phyloP scores from a whole-genome alignment of 2,113 vertebrate genomes.

The Tautogolabrus adspersus region DNA sequence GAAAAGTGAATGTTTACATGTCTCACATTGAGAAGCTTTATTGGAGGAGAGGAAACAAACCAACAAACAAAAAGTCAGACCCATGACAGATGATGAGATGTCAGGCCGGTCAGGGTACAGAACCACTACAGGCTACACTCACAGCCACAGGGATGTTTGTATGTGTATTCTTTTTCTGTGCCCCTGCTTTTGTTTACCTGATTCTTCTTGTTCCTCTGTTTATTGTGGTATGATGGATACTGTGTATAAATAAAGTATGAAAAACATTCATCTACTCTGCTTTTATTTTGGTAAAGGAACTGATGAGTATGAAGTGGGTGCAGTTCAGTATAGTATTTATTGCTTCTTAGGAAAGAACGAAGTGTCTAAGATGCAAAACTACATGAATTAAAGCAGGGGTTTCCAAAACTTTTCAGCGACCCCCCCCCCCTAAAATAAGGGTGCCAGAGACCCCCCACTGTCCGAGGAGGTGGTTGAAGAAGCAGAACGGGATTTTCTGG shows the following conservation, averaged over 20 bases:
- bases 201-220: constrained; percentile 82
- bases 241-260: constrained; percentile 86
- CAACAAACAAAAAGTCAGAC: constrained; percentile 2
- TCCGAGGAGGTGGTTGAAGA: too few relatives aligned
- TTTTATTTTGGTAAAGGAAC: neutral
- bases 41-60: constrained; percentile 24
- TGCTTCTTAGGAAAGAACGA: too few relatives aligned
- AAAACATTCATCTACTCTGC: constrained; percentile 44
- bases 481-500: too few relatives aligned
- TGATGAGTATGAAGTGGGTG: too few relatives aligned
- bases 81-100: constrained; percentile 37
- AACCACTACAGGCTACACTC: constrained; percentile 53
- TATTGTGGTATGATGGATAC: constrained; percentile 82
- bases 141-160: constrained; percentile 66
- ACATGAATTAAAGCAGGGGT: too few relatives aligned
- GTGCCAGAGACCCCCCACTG: too few relatives aligned
- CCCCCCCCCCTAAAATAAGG: too few relatives aligned
- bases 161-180: constrained; percentile 57
- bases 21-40: constrained; percentile 83
- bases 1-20: constrained; percentile 68
- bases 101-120: constrained; percentile 50
- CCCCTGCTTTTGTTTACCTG: constrained; percentile 76
- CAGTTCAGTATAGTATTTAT: too few relatives aligned
- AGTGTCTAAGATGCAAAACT: too few relatives aligned
- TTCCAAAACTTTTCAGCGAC: too few relatives aligned